Evolutionary conservation across 2,113 vertebrate genomes (phyloP), one percentile per base, ranked within the genome.

Genomic region (Opisthocomus hoazin): DNA sequence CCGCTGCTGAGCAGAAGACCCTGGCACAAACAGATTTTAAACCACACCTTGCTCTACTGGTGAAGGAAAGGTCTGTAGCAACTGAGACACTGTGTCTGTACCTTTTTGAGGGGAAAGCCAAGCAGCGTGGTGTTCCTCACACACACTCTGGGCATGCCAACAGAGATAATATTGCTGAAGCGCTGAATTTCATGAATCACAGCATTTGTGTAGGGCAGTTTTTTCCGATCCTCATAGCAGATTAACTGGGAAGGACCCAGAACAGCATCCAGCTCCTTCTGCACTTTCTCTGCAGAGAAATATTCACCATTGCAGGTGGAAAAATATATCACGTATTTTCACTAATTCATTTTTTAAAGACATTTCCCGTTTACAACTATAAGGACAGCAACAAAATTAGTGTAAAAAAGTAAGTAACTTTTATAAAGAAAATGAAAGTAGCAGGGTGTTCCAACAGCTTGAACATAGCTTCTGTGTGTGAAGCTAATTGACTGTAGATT

Each of bases 241-340:
- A 98, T 66, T 32, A 70, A 54, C 27, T 60, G 50, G 65, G 87
- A 92, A 13, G 87, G 58, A 12, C 92, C 77, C 77, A 98, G 27
- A 48, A 96, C 64, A 0, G 43, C 12, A 16, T 97, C 97, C 74
- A 98, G 82, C 87, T 98, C 98, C 86, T 95, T 92, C 84, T 98
- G 97, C 64, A 97, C 96, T 73, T 88, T 96, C 53, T 97, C 97
- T 98, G 89, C 4, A 3, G 51, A 92, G 34, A 89, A 92, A 73
- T 15, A 92, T 17, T 85, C 78, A 27, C 19, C 22, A 32, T 76
- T 73, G 48, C 53, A 91, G 43, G 36, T 12, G 6, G 39, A 63
- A 91, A 93, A 90, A 73, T 11, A 2, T 15, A 68, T 41, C 15
- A 65, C 57, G 10, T 58, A 37, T 83, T 93, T 93, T 51, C 14